A percentile compares a stretch with the other conserved stretches of the same genome.
These are phyloP conservation scores for Diplodus sargus DNA, from an alignment of 2,797 vertebrate genomes.

Conservation along the genomic window DNA sequence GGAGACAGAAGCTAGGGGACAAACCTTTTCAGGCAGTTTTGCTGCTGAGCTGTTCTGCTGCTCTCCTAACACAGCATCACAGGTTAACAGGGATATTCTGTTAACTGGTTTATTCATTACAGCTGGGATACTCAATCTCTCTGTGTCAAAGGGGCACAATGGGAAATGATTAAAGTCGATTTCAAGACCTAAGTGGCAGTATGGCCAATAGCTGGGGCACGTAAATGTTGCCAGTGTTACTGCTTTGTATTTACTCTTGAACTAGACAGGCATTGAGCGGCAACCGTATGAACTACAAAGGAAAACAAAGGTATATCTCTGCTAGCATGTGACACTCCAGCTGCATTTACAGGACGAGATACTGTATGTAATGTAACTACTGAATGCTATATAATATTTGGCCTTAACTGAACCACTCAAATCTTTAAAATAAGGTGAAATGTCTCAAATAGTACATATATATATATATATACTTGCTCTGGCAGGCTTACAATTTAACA, in stretches of 20 bases:
- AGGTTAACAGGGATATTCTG: slow-evolving; percentile 10
- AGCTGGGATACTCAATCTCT: slow-evolving; percentile 30
- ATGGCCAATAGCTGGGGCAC: slow-evolving; percentile 23
- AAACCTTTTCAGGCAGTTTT: not conserved
- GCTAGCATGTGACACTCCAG: not conserved
- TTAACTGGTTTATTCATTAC: slow-evolving; percentile 41
- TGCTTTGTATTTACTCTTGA: not conserved
- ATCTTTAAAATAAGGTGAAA: no score
- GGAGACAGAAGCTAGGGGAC: not conserved
- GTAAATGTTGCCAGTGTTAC: slow-evolving; percentile 23
- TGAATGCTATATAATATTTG: no score
- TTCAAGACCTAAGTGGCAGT: slow-evolving; percentile 38
- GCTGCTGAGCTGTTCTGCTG: not conserved
- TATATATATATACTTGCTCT: no score
- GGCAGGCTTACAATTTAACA: no score
- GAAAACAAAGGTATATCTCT: not conserved
- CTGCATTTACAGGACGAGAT: not conserved
- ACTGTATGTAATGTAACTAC: no score
- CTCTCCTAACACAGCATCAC: not conserved
- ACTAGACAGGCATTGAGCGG: not conserved
- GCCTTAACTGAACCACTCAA: no score
- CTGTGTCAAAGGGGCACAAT: slow-evolving; percentile 19
- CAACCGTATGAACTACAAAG: not conserved
- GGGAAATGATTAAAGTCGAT: not conserved
- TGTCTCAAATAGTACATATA: no score